A percentile compares a stretch with the other conserved stretches of the same genome.
Conservation (phyloP, 2,888 invertebrate species). For the Himalopsyche tibetana region DNA sequence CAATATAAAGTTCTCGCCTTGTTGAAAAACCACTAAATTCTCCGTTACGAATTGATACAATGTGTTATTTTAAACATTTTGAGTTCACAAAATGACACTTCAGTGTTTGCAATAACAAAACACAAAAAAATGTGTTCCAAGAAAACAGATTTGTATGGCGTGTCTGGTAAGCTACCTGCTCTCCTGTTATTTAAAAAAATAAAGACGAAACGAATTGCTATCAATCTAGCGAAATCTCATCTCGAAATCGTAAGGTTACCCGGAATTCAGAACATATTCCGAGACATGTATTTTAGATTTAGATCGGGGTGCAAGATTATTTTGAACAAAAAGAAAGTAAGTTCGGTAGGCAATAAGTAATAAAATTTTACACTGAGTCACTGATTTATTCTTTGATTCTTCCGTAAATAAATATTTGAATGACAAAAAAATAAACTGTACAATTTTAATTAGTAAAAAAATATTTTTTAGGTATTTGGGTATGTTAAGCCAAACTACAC, state of each 20-base stretch:
- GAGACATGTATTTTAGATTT: constrained; percentile 21
- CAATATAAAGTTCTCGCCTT: not conserved
- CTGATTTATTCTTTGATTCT: too few species aligned
- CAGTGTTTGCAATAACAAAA: constrained; percentile 16
- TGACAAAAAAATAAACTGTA: too few species aligned
- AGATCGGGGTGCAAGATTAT: constrained; percentile 18
- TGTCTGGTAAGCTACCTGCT: constrained; percentile 60
- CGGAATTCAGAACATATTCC: constrained; percentile 1
- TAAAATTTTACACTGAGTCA: not conserved
- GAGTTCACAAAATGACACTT: constrained; percentile 54
- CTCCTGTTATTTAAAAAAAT: constrained; percentile 53
- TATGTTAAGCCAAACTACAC: too few species aligned
- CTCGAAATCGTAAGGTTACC: constrained; percentile 40
- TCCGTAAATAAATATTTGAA: too few species aligned
- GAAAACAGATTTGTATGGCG: constrained; percentile 45
- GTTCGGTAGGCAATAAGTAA: not conserved
- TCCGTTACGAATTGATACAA: not conserved
- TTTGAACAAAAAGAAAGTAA: constrained; percentile 23
- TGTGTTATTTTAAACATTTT: constrained; percentile 53
- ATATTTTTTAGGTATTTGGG: too few species aligned
- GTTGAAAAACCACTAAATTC: not conserved
- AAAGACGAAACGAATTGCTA: constrained; percentile 51
- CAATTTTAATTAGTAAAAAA: too few species aligned
- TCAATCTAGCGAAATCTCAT: constrained; percentile 55
- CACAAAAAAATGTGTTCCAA: constrained; percentile 60